Conservation (phyloP, 53 echinoderm and acorn worm genomes). For the Holothuria scabra region DNA sequence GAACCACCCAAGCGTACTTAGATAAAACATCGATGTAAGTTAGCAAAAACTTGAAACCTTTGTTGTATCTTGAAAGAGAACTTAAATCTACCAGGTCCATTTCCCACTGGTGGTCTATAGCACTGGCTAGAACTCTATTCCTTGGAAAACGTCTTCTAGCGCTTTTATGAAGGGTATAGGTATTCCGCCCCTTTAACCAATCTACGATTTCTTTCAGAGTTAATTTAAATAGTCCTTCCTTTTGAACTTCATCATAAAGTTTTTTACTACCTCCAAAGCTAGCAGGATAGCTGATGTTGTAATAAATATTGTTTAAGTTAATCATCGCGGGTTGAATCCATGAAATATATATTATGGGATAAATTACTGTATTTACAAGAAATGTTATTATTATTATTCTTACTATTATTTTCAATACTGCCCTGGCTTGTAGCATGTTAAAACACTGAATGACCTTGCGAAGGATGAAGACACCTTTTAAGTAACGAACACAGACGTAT, state of each 20-base stretch:
- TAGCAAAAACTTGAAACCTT: constrained; percentile 48
- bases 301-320: constrained; percentile 38
- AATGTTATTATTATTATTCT: too few relatives aligned
- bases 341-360: too few relatives aligned
- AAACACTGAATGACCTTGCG: too few relatives aligned
- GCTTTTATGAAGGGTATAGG: constrained; percentile 60
- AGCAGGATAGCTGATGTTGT: constrained; percentile 15
- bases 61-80: constrained; percentile 36
- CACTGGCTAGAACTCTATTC: constrained; percentile 47
- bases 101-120: constrained; percentile 51
- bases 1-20: too few relatives aligned
- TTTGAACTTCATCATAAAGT: constrained; percentile 52
- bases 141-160: constrained; percentile 37
- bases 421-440: too few relatives aligned
- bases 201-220: constrained; percentile 27
- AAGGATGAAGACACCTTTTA: too few relatives aligned
- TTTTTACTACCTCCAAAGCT: constrained; percentile 54
- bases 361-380: too few relatives aligned
- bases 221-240: constrained; percentile 48
- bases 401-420: too few relatives aligned
- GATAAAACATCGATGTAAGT: constrained; percentile 70
- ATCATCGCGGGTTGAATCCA: too few relatives aligned
- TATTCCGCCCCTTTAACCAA: constrained; percentile 45
- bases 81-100: too few relatives aligned
- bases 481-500: too few relatives aligned